Percentiles rank a stretch among this genome's conserved stretches.
Conservation (phyloP, 1,140 invertebrate species). For the Scaptomyza graminum region DNA sequence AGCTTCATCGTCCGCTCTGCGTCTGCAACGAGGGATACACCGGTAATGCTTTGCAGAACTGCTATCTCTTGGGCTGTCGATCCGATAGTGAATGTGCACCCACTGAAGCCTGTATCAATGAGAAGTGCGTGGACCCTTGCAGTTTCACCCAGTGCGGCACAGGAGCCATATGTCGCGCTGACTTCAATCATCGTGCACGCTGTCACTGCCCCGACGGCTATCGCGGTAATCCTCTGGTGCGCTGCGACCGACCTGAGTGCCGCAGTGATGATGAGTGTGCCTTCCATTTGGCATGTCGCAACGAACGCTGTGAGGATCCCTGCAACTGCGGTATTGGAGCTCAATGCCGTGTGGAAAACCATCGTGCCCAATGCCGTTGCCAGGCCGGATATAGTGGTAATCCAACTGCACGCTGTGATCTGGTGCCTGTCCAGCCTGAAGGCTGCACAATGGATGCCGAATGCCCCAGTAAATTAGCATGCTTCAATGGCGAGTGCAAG, state of each 20-base stretch:
- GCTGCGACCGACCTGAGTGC: conserved; percentile 92
- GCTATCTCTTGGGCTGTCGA: conserved; percentile 89
- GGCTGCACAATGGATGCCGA: conserved; percentile 93
- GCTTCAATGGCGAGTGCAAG: conserved; percentile 91
- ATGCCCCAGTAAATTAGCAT: conserved; percentile 92
- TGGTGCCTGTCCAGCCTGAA: conserved; percentile 85
- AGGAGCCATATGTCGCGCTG: conserved; percentile 90
- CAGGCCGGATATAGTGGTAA: conserved; percentile 92
- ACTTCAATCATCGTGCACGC: conserved; percentile 89
- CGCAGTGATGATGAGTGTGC: conserved; percentile 89
- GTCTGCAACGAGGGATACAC: conserved; percentile 92
- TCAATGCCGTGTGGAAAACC: conserved; percentile 90
- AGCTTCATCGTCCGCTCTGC: conserved; percentile 92
- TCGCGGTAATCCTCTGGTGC: conserved; percentile 89
- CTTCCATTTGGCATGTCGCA: conserved; percentile 89
- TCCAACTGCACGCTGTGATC: conserved; percentile 87
- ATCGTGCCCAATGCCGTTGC: conserved; percentile 91
- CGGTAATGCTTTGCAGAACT: conserved; percentile 90
- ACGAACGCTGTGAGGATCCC: conserved; percentile 90
- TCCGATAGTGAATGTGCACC: conserved; percentile 93
- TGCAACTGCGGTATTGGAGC: conserved; percentile 90
- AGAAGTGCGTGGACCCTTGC: conserved; percentile 93
- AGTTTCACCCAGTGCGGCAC: conserved; percentile 91
- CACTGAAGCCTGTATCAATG: conserved; percentile 92
- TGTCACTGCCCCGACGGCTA: conserved; percentile 92